Evolutionary conservation across 2,113 vertebrate species (phyloP), one percentile per base, ranked within the genome.

Genomic region (Hoplias malabaricus): DNA sequence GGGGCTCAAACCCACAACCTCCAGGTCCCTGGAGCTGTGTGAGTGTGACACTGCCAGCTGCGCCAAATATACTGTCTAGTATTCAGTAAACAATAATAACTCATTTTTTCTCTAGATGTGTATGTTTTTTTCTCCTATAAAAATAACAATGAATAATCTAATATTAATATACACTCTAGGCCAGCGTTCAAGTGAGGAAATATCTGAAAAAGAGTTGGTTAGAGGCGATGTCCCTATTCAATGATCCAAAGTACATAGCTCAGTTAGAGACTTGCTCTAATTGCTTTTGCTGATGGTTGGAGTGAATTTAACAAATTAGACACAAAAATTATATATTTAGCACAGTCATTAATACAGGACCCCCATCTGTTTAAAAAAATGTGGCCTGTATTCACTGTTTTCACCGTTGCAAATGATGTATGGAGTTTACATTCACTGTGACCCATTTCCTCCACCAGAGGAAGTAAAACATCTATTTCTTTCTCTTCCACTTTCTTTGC

Each of bases 231-330:
- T 46, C 23, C 38, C 46, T 27, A 33, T 73, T 63, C 36, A 1
- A 19, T 36, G 59, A 23, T 7, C 43, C 23, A 38, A 46, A 54
- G 46, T 53, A 66, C 61, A 40, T 54, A 34, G 34, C 33, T 46
- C 66, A 62, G 33, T 54, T 75, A 16, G n/a, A 66, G 61, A 29
- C 46, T 75, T 75, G 43, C 33, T 53, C 43, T 75, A 75, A 53
- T 21, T 75, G 62, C n/a, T 53, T 29, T 40, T 29, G 40, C 73
- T 66, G 46, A 36, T 40, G 62, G 62, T 61, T 5, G 46, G 57
- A n/a, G 46, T 62, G 29, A 29, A 66, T n/a, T 38, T 75, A 66
- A 53, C 53, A 54, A n/a, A 25, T 38, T 21, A 34, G 13, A 36
- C n/a, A n/a, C 10, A 33, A 66, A 53, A 75, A 75, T 27, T 19